Percentiles rank a stretch among this genome's conserved stretches.
These are phyloP conservation scores for Romanomermis culicivorax DNA, from an alignment of 2,888 invertebrate genomes.

Conservation along the genomic window DNA sequence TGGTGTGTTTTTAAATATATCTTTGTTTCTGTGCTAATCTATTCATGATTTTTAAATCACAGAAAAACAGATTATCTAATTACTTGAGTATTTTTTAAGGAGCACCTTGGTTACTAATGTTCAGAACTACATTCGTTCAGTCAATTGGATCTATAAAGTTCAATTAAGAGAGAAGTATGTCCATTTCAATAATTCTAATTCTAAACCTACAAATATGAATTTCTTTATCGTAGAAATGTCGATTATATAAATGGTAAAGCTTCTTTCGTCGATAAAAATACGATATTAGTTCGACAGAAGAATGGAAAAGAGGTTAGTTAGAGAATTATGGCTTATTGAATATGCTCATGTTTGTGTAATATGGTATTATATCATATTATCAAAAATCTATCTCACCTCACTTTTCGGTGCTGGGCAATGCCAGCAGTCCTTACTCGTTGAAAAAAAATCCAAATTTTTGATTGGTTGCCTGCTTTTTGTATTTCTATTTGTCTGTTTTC, in stretches of 20 bases:
- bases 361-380: no score
- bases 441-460: no score
- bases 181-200: constrained; percentile 35
- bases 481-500: no score
- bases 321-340: not conserved
- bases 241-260: constrained; percentile 25
- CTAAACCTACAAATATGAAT: no score
- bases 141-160: constrained; percentile 38
- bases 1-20: not conserved
- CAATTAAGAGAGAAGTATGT: constrained; percentile 32
- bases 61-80: no score
- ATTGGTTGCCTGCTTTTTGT: not conserved
- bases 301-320: not conserved
- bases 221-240: no score
- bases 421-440: no score
- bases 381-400: no score
- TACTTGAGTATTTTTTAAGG: constrained; percentile 25
- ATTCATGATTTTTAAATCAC: no score
- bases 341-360: not conserved
- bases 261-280: constrained; percentile 34
- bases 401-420: no score
- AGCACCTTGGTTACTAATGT: constrained; percentile 32
- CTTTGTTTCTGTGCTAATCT: not conserved
- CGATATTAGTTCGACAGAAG: constrained; percentile 27
- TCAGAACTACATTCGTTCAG: constrained; percentile 34